These are phyloP conservation scores for Malaclemys terrapin DNA, from an alignment of 2,113 vertebrate species.

Conservation along the genomic window DNA sequence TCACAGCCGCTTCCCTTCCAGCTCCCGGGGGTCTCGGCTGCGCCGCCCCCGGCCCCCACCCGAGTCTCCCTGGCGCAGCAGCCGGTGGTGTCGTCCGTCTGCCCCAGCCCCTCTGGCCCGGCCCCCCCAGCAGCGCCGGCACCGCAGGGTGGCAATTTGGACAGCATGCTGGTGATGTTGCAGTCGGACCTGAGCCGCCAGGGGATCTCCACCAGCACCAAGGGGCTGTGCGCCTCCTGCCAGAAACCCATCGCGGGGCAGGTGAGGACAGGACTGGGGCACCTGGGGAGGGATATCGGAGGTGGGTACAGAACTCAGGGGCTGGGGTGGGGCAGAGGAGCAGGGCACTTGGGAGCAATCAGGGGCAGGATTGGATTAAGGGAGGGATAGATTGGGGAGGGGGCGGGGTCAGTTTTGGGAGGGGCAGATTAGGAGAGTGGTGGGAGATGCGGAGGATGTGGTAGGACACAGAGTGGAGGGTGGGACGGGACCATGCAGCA, in stretches of 20 bases:
- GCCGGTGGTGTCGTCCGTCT: conserved; percentile 49
- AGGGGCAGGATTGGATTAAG: neutral
- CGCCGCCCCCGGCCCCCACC: conserved; percentile 61
- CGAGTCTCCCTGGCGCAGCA: conserved; percentile 60
- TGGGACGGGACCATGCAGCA: neutral
- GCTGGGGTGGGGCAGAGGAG: neutral
- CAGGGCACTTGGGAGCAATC: neutral
- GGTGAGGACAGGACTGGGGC: conserved; percentile 69
- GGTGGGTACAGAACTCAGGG: neutral
- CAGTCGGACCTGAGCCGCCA: conserved; percentile 91
- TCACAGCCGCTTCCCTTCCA: neutral
- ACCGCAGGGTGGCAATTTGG: conserved; percentile 81
- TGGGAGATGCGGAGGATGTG: neutral
- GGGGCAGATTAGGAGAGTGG: neutral
- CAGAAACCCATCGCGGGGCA: conserved; percentile 92
- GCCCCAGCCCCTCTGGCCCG: conserved; percentile 43
- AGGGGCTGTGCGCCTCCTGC: conserved; percentile 91
- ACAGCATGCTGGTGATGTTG: conserved; percentile 93
- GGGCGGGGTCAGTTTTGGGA: too few relatives aligned
- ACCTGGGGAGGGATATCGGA: too few relatives aligned
- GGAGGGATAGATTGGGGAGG: neutral
- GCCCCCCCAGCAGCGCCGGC: conserved; percentile 7
- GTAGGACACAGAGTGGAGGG: neutral
- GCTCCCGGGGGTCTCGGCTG: neutral
- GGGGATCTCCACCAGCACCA: conserved; percentile 89